Percentiles rank a stretch among this genome's conserved stretches.
Conservation (phyloP, 2,797 vertebrate species). For the Heterohyrax brucei region DNA sequence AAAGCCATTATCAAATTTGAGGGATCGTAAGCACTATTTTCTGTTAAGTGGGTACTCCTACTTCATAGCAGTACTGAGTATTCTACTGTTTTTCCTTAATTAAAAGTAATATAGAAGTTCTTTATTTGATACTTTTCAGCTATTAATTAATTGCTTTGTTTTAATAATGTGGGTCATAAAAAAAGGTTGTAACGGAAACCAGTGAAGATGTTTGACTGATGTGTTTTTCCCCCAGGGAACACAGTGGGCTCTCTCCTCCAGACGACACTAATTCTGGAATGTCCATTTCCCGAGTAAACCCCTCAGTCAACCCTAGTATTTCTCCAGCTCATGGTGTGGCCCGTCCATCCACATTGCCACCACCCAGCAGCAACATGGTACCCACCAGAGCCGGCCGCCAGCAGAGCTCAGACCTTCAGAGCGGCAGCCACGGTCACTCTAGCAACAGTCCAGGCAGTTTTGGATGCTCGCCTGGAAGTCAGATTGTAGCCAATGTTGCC, state of each 20-base stretch:
- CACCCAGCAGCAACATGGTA: conserved; percentile 91
- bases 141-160: conserved; percentile 61
- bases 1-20: conserved; percentile 43
- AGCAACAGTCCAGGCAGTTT: conserved; percentile 91
- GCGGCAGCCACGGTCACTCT: conserved; percentile 89
- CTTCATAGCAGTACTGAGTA: conserved; percentile 32
- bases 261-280: conserved; percentile 96
- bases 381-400: conserved; percentile 90
- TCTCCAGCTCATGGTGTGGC: conserved; percentile 90
- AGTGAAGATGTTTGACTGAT: conserved; percentile 73
- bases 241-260: conserved; percentile 97
- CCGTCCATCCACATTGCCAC: conserved; percentile 90
- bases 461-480: conserved; percentile 93
- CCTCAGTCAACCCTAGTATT: conserved; percentile 89
- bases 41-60: conserved; percentile 51
- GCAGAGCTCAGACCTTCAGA: conserved; percentile 92
- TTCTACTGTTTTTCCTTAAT: conserved; percentile 63
- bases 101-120: conserved; percentile 56
- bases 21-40: conserved; percentile 16
- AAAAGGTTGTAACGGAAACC: conserved; percentile 56
- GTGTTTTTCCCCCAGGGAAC: conserved; percentile 92
- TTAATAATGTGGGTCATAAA: conserved; percentile 63
- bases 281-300: conserved; percentile 92
- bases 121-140: conserved; percentile 55
- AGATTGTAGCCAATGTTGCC: conserved; percentile 92